Evolutionary conservation across 2,797 vertebrate genomes (phyloP).

Genomic region (Pteropus rufus): DNA sequence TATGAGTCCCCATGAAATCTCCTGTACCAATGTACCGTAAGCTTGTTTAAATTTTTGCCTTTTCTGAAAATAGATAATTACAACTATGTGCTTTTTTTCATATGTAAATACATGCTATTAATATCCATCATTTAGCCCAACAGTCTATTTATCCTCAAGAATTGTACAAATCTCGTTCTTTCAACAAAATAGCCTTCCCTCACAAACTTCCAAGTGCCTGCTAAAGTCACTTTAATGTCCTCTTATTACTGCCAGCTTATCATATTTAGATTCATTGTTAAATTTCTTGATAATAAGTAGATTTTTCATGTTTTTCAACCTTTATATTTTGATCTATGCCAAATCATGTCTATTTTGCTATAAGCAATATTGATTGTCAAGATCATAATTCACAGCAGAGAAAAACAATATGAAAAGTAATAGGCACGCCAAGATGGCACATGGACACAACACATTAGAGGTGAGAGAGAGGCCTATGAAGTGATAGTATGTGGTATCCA

Average conservation of each 20-base stretch:
- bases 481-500: neutral
- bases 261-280: neutral
- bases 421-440: neutral
- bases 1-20: neutral
- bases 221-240: neutral
- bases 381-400: neutral
- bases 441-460: neutral
- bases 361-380: neutral
- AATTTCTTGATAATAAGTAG: neutral
- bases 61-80: constrained; percentile 46
- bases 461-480: neutral
- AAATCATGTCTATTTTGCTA: neutral
- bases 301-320: neutral
- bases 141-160: neutral
- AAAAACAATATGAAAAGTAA: neutral
- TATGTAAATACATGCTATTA: constrained; percentile 3
- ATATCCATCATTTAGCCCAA: constrained; percentile 4
- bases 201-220: neutral
- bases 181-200: neutral
- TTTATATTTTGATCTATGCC: neutral
- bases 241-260: neutral
- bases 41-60: constrained; percentile 12
- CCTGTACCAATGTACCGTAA: neutral
- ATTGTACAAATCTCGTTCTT: neutral
- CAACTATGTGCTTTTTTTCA: neutral